These are phyloP conservation scores for Caenorhabditis sp. DNA, from an alignment of 2,888 invertebrate species.

Conservation along the genomic window DNA sequence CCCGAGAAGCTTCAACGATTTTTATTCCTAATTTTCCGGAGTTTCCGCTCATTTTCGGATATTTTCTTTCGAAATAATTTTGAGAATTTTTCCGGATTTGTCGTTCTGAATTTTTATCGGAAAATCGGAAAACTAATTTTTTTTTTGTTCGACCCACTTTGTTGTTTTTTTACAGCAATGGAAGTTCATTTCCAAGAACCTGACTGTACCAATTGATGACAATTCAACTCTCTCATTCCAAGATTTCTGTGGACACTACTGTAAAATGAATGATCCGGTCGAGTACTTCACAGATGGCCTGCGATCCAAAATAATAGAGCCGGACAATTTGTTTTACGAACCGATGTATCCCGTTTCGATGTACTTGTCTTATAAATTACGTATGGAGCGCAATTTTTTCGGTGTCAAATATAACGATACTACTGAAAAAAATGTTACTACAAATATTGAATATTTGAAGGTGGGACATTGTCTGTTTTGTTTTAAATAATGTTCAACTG, in stretches of 20 bases:
- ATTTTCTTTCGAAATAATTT: no score
- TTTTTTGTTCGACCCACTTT: no score
- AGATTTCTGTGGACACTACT: slow-evolving; percentile 66
- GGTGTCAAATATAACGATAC: slow-evolving; percentile 45
- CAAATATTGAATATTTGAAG: slow-evolving; percentile 50
- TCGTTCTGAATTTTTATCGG: no score
- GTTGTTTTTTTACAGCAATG: no score
- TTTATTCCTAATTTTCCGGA: no score
- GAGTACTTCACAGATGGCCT: slow-evolving; percentile 20
- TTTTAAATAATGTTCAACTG: no score
- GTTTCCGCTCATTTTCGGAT: not conserved
- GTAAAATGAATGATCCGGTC: slow-evolving; percentile 59
- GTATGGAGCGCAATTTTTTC: slow-evolving; percentile 67
- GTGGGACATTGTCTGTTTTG: no score
- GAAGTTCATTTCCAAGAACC: slow-evolving; percentile 42
- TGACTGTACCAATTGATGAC: slow-evolving; percentile 39
- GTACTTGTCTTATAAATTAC: slow-evolving; percentile 54
- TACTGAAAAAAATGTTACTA: slow-evolving; percentile 3
- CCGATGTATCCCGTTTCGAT: slow-evolving; percentile 61
- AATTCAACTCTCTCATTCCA: slow-evolving; percentile 45
- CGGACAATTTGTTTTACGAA: slow-evolving; percentile 13
- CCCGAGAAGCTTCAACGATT: no score
- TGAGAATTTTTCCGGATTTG: no score
- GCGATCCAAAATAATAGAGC: slow-evolving; percentile 22
- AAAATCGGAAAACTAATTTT: no score